Percentiles rank a stretch among this genome's conserved stretches.
These are phyloP conservation scores for Astyanax mexicanus DNA, from an alignment of 2,797 vertebrate genomes.

Conservation along the genomic window DNA sequence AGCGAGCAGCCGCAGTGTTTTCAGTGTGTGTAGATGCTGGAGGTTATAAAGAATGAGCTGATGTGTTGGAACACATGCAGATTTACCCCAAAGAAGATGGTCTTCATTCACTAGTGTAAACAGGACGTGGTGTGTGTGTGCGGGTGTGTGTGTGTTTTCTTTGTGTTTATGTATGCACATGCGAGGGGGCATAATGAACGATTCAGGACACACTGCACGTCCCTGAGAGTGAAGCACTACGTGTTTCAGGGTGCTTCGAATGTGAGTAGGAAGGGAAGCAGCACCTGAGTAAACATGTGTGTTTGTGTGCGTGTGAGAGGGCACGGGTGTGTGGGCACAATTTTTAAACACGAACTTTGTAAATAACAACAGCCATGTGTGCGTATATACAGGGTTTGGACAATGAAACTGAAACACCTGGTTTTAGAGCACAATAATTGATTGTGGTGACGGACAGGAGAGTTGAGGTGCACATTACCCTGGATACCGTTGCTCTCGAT, in stretches of 20 bases:
- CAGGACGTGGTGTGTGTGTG: constrained; percentile 30
- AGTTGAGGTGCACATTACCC: too few species aligned
- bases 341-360: neutral
- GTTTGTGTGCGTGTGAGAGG: neutral
- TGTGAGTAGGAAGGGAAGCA: neutral
- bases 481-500: too few species aligned
- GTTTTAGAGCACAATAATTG: too few species aligned
- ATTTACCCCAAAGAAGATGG: constrained; percentile 10
- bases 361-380: neutral
- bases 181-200: neutral
- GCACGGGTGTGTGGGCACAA: neutral
- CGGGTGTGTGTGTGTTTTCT: constrained; percentile 12
- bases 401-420: too few species aligned
- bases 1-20: neutral
- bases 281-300: constrained; percentile 26
- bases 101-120: constrained; percentile 31
- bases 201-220: neutral
- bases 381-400: too few species aligned
- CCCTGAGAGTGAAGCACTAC: too few species aligned
- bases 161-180: constrained; percentile 26
- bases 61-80: neutral
- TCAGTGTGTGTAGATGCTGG: neutral
- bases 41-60: constrained; percentile 6
- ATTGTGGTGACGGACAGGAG: too few species aligned
- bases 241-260: neutral